Percentiles rank a stretch among this genome's conserved stretches.
Conservation (phyloP, 2,797 vertebrate genomes). For the Prionace glauca region DNA sequence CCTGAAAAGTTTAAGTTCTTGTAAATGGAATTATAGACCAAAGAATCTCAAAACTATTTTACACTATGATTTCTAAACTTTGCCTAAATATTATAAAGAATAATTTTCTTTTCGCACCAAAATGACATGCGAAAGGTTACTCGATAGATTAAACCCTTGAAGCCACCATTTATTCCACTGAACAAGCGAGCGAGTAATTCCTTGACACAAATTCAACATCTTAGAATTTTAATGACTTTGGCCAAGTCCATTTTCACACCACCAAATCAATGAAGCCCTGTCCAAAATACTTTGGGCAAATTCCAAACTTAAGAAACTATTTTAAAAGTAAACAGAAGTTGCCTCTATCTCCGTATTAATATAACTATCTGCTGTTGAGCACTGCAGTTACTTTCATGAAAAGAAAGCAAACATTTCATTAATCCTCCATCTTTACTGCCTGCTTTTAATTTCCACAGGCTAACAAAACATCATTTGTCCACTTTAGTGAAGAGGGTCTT, state of each 20-base stretch:
- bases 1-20: background rate
- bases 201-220: conserved; percentile 21
- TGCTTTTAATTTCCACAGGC: background rate
- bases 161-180: background rate
- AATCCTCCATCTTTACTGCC: background rate
- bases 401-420: background rate
- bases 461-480: conserved; percentile 6
- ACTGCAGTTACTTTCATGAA: background rate
- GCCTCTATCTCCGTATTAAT: background rate
- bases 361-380: background rate
- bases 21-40: background rate
- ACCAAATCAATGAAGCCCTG: conserved; percentile 21
- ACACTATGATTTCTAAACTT: background rate
- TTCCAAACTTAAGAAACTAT: conserved; percentile 19
- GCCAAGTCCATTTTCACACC: background rate
- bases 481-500: background rate
- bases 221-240: conserved; percentile 1
- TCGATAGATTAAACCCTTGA: background rate
- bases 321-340: background rate
- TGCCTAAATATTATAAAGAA: background rate
- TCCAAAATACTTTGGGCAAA: conserved; percentile 22
- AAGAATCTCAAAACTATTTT: background rate
- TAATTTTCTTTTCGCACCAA: background rate
- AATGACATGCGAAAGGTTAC: background rate
- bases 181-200: background rate